A percentile compares a stretch with the other conserved stretches of the same genome.
Conservation (phyloP, 1,140 invertebrate species). For the Tachypleus tridentatus region DNA sequence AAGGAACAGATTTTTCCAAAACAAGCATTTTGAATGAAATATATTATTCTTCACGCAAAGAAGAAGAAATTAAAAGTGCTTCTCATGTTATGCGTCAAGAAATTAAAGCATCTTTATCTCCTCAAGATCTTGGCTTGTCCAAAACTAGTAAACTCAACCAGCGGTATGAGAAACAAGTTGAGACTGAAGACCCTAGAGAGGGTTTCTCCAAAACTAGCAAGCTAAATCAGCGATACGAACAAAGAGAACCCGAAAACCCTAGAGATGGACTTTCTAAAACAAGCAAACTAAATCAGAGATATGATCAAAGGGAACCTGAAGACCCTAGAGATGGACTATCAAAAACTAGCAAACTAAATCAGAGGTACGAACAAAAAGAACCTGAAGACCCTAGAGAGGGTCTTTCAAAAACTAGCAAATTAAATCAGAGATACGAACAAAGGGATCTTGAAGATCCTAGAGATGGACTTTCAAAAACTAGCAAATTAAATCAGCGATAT, state of each 20-base stretch:
- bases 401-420: neutral
- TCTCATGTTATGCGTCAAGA: too few species aligned
- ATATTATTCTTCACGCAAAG: too few species aligned
- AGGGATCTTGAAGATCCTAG: neutral
- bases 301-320: neutral
- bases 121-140: slow-evolving; percentile 42
- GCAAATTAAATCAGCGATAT: neutral
- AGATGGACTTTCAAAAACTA: neutral
- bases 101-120: too few species aligned
- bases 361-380: slow-evolving; percentile 1
- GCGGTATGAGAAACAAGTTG: slow-evolving; percentile 41
- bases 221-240: slow-evolving; percentile 1
- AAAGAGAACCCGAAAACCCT: neutral
- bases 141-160: slow-evolving; percentile 74
- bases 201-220: neutral
- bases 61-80: too few species aligned
- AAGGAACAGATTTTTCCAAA: too few species aligned
- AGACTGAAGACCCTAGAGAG: neutral
- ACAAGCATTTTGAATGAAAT: too few species aligned
- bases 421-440: neutral
- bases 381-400: neutral
- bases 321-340: neutral
- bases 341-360: neutral
- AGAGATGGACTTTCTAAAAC: neutral
- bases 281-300: neutral